Conservation (phyloP, 92 coral and sea anemone species). For the Siderastrea radians region DNA sequence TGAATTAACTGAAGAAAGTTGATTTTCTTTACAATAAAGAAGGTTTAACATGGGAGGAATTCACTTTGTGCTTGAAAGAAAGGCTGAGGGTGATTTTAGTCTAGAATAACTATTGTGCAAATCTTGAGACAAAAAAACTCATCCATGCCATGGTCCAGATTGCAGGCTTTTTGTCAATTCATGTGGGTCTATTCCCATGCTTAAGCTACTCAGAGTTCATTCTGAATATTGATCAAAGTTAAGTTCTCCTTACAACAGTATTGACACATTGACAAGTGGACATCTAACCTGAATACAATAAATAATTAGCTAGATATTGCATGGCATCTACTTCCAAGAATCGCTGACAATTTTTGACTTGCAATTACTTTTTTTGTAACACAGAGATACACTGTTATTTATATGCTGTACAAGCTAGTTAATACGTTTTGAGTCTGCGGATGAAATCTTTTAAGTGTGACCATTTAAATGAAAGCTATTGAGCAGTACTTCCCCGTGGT, state of each 20-base stretch:
- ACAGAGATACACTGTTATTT: too few species aligned
- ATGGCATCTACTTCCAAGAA: neutral
- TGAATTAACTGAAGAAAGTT: neutral
- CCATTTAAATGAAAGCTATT: neutral
- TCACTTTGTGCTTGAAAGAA: neutral
- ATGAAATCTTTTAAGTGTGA: neutral
- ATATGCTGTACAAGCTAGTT: too few species aligned
- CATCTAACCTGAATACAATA: too few species aligned
- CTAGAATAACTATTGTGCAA: neutral
- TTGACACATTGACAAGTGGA: too few species aligned
- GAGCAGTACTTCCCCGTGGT: neutral
- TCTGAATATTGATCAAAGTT: neutral
- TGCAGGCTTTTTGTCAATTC: neutral
- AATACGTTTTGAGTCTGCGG: neutral
- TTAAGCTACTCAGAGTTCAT: neutral
- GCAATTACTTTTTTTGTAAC: neutral
- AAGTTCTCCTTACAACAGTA: too few species aligned
- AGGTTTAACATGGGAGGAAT: conserved; percentile 6
- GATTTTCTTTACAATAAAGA: neutral
- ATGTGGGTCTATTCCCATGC: neutral
- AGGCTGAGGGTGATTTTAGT: neutral
- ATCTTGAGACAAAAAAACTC: neutral
- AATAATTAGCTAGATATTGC: neutral
- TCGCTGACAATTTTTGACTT: neutral
- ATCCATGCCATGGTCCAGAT: neutral